Evolutionary conservation across 2,888 invertebrate species (phyloP).

Genomic region (Sarcophaga subvicina): DNA sequence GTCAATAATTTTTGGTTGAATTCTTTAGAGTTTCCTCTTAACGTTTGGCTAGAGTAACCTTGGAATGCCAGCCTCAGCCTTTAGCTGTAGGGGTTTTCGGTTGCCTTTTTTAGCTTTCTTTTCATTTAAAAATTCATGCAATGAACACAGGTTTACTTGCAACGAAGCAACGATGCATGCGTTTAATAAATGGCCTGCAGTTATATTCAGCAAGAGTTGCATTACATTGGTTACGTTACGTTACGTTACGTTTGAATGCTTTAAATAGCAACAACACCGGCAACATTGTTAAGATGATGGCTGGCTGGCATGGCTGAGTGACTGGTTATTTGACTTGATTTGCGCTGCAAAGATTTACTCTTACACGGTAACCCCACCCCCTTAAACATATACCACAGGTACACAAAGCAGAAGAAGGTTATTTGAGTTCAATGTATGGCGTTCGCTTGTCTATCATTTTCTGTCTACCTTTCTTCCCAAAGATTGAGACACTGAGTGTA

Average conservation of each 20-base stretch:
- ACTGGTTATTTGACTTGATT: no score
- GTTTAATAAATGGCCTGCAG: conserved; percentile 64
- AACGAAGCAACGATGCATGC: conserved; percentile 65
- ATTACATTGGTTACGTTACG: background rate
- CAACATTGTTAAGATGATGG: background rate
- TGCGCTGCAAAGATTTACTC: no score
- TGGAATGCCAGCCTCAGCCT: no score
- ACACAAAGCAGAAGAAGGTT: conserved; percentile 15
- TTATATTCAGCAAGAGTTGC: conserved; percentile 35
- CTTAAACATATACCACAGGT: no score
- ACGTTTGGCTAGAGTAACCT: no score
- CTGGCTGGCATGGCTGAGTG: no score
- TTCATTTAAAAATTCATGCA: conserved; percentile 47
- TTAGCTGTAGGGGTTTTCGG: background rate
- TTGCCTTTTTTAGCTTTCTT: background rate
- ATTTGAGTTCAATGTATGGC: conserved; percentile 56
- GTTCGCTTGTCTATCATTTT: conserved; percentile 56
- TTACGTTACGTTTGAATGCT: conserved; percentile 43
- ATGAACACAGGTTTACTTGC: conserved; percentile 34
- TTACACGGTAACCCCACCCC: no score
- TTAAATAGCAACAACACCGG: background rate
- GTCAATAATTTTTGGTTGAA: conserved; percentile 1
- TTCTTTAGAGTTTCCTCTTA: background rate
- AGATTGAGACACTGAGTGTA: no score
- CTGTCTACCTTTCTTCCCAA: conserved; percentile 27